These are phyloP conservation scores for Chalcis sispes DNA, from an alignment of 2,888 invertebrate genomes.

Conservation along the genomic window DNA sequence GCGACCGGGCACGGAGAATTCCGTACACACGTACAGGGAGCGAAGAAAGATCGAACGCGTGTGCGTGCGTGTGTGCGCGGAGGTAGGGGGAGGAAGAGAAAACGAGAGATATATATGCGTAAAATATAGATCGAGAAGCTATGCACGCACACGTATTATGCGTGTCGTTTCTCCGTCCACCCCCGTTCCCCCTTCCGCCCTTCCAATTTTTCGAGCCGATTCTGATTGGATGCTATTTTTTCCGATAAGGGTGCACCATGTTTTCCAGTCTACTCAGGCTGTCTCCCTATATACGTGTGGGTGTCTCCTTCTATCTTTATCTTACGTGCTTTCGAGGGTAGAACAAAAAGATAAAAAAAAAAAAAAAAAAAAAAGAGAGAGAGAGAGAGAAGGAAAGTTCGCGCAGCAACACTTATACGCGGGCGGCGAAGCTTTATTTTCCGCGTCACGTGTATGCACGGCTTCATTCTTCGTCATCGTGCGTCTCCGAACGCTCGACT, in stretches of 20 bases:
- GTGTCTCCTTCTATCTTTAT: not conserved
- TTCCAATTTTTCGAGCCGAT: not conserved
- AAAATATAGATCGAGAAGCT: too few species aligned
- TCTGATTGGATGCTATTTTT: conserved; percentile 74
- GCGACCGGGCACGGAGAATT: conserved; percentile 70
- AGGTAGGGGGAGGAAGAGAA: conserved; percentile 17
- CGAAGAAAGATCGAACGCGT: conserved; percentile 45
- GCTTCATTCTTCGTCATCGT: too few species aligned
- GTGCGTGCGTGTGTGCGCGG: not conserved
- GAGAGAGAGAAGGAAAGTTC: too few species aligned
- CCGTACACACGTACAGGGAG: conserved; percentile 65
- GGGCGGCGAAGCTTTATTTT: conserved; percentile 16
- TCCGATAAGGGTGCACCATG: conserved; percentile 68
- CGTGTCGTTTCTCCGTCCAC: too few species aligned
- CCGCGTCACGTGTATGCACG: conserved; percentile 36
- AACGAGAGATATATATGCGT: too few species aligned
- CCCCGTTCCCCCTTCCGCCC: not conserved
- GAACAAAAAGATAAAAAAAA: conserved; percentile 18
- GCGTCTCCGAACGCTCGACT: too few species aligned
- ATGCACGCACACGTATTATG: too few species aligned
- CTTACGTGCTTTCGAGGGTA: not conserved
- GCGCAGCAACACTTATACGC: conserved; percentile 10
- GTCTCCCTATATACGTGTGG: conserved; percentile 6
- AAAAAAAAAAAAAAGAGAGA: not conserved
- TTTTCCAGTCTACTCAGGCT: conserved; percentile 36